Conservation (phyloP, 2,797 vertebrate species). For the Melanotaenia parkinsoni region DNA sequence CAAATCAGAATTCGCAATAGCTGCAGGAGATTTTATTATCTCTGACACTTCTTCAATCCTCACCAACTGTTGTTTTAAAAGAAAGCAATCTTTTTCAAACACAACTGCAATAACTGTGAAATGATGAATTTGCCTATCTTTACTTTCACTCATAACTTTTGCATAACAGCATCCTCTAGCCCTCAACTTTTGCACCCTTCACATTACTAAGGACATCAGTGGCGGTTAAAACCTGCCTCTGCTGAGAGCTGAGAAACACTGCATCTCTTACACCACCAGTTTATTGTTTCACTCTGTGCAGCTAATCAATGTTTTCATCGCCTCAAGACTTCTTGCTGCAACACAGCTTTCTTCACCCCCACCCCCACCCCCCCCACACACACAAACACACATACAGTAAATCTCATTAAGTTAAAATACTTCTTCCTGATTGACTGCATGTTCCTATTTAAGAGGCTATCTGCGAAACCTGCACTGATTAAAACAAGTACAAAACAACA, state of each 20-base stretch:
- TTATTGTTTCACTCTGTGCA: slow-evolving; percentile 55
- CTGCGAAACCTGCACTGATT: slow-evolving; percentile 15
- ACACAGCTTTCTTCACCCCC: slow-evolving; percentile 40
- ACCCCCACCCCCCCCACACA: not conserved
- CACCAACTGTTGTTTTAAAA: slow-evolving; percentile 69
- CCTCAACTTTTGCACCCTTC: slow-evolving; percentile 33
- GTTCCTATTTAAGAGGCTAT: slow-evolving; percentile 16
- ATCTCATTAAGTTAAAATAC: slow-evolving; percentile 51
- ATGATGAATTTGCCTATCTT: slow-evolving; percentile 50
- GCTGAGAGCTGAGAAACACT: slow-evolving; percentile 41
- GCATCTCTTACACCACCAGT: slow-evolving; percentile 68
- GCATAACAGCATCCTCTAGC: slow-evolving; percentile 19
- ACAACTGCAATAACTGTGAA: slow-evolving; percentile 54
- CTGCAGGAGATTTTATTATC: slow-evolving; percentile 66
- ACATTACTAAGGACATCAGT: slow-evolving; percentile 32
- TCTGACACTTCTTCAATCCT: slow-evolving; percentile 68
- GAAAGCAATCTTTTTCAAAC: slow-evolving; percentile 67
- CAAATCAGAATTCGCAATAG: slow-evolving; percentile 62
- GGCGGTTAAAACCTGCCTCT: slow-evolving; percentile 19
- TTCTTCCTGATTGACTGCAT: slow-evolving; percentile 34
- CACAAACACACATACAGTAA: slow-evolving; percentile 25
- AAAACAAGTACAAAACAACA: slow-evolving; percentile 13
- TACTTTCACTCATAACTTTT: slow-evolving; percentile 38
- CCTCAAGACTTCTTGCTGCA: slow-evolving; percentile 52
- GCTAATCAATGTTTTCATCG: slow-evolving; percentile 68